Evolutionary conservation across 2,113 vertebrate genomes (phyloP).

Genomic region (Rhinopomastus cyanomelas): DNA sequence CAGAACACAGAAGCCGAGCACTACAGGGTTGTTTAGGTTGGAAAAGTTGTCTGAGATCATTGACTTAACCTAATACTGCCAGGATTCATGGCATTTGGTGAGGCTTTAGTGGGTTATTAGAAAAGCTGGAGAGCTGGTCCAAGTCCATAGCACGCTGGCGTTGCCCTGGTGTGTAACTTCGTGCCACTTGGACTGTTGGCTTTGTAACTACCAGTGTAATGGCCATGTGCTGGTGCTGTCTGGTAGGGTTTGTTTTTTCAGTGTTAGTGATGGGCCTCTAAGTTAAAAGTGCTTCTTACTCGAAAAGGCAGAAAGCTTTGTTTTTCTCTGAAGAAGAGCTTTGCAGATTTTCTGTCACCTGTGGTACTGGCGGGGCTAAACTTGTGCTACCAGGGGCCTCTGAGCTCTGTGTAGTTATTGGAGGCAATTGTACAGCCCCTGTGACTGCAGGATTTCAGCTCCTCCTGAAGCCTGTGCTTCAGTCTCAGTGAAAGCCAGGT

Average conservation of each 20-base stretch:
- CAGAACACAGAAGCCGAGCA: neutral
- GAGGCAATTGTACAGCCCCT: neutral
- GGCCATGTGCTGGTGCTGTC: neutral
- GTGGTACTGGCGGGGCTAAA: neutral
- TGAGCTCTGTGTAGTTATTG: neutral
- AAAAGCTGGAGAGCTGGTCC: neutral
- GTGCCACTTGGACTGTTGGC: neutral
- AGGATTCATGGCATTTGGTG: neutral
- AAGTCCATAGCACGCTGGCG: fast-evolving
- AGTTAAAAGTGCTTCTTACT: neutral
- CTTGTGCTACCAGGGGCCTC: fast-evolving
- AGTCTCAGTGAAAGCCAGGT: slow-evolving; percentile 9
- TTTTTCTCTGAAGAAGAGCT: neutral
- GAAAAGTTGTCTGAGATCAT: neutral
- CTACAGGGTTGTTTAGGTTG: no score
- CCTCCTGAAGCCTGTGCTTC: neutral
- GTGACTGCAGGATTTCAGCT: neutral
- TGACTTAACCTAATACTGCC: neutral
- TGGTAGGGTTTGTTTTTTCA: neutral
- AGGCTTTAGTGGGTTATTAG: neutral
- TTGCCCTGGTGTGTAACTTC: neutral
- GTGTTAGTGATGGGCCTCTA: neutral
- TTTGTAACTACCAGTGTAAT: neutral
- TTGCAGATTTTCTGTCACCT: neutral
- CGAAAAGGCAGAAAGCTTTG: neutral